These are phyloP conservation scores for Lissonota sp. DNA, from an alignment of 2,888 invertebrate species.

Conservation along the genomic window DNA sequence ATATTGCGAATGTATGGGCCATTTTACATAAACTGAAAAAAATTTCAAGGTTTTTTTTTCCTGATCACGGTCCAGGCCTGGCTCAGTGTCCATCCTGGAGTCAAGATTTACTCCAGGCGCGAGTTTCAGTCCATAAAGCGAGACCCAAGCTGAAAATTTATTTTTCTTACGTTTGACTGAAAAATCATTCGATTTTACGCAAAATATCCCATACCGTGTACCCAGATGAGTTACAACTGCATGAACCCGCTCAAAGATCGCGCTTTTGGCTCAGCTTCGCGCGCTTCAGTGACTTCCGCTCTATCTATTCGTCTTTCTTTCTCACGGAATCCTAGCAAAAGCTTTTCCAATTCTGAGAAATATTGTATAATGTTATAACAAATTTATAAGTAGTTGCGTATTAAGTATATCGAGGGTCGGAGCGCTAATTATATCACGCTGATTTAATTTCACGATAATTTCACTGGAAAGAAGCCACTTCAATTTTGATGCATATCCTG, in stretches of 20 bases:
- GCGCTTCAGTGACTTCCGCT: background rate
- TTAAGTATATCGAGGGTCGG: too few relatives aligned
- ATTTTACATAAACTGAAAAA: background rate
- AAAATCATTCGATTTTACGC: background rate
- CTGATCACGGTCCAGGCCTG: too few relatives aligned
- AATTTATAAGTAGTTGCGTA: too few relatives aligned
- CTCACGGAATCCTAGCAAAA: conserved; percentile 19
- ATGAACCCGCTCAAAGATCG: background rate
- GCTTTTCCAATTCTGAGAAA: conserved; percentile 17
- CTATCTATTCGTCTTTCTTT: background rate
- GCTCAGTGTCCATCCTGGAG: too few relatives aligned
- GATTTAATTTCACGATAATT: too few relatives aligned
- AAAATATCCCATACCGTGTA: background rate
- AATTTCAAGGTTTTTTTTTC: background rate
- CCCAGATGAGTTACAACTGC: conserved; percentile 18
- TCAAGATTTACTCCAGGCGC: too few relatives aligned
- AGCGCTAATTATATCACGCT: too few relatives aligned
- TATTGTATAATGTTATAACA: background rate
- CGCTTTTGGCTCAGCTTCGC: conserved; percentile 1
- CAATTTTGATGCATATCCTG: too few relatives aligned
- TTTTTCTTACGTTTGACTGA: background rate
- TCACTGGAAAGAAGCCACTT: too few relatives aligned
- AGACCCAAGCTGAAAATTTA: background rate
- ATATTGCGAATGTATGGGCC: conserved; percentile 1
- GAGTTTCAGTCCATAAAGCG: too few relatives aligned